Base-by-base conservation (phyloP, 2,797 vertebrate genomes). In the Sphenodon punctatus region DNA sequence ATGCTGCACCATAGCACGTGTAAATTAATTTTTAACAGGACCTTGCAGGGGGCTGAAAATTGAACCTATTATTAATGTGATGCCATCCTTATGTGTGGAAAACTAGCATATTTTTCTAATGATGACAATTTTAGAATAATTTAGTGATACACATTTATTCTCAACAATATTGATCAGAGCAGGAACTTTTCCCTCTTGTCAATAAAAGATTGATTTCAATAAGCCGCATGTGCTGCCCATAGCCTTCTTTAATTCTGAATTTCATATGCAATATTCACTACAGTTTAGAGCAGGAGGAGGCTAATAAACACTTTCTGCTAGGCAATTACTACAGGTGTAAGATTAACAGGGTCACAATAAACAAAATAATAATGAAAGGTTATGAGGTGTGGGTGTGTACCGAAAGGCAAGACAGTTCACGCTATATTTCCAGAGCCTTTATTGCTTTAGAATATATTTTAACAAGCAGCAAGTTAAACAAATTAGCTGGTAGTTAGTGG, bases 401-500 rank as follows among this genome's bases (percentile, higher is more conserved):
- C 0, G 69, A 64, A 83, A 85, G 74, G 76, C 78, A 66, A 78
- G 49, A 74, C 12, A 76, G 38, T 84, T 78, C 81, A 75, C 48
- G 75, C 23, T 84, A 75, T 67, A 86, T 49, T 67, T 67, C 64
- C 78, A 60, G 85, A 79, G 72, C 39, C 64, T 74, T 68, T 75
- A n/a, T 69, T 84, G 69, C 39, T 82, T 90, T 68, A 86, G 87
- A 86, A 92, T 91, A 83, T 78, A 89, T 73, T 86, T 93, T 90
- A 89, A 87, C 36, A 91, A 81, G 67, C 53, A 59, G 77, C 83
- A n/a, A 85, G 81, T 89, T 86, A 90, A 94, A 90, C 67, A 85
- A 89, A 93, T 90, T 90, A 93, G 82, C 77, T 84, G 75, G 42
- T 75, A 92, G 75, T 87, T 90, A 88, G n/a, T 65, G 84, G 80